Evolutionary conservation across 2,888 invertebrate species (phyloP).

Genomic region (Eupelmus urozonus): DNA sequence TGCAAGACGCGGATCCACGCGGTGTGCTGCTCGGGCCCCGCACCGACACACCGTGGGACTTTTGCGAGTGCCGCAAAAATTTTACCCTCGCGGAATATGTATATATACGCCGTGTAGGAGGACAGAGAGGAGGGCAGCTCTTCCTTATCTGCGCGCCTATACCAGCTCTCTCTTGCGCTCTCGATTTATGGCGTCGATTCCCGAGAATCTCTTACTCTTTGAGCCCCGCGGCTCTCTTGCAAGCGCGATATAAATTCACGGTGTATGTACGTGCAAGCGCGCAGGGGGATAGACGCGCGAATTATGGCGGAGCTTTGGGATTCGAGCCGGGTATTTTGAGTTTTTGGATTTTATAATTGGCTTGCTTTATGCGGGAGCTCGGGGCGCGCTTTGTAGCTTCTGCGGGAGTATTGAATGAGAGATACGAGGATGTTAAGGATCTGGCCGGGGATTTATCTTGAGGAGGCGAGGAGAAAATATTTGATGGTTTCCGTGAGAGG

Average conservation of each 20-base stretch:
- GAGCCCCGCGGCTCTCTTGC: background rate
- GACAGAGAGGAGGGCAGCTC: constrained; percentile 23
- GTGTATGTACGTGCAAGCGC: background rate
- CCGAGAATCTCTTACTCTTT: constrained; percentile 38
- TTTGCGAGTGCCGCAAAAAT: constrained; percentile 23
- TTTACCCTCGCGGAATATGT: background rate
- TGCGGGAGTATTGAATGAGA: too few relatives aligned
- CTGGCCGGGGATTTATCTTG: too few relatives aligned
- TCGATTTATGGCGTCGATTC: constrained; percentile 54
- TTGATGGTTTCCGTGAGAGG: too few relatives aligned
- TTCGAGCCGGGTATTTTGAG: too few relatives aligned
- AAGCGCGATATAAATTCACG: constrained; percentile 11
- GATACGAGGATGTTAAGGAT: too few relatives aligned
- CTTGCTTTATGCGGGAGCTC: too few relatives aligned
- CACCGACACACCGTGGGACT: constrained; percentile 67
- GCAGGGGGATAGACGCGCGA: too few relatives aligned
- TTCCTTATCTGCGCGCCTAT: constrained; percentile 45
- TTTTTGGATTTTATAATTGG: too few relatives aligned
- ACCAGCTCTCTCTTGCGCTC: too few relatives aligned
- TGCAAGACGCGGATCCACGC: constrained; percentile 62
- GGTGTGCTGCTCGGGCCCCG: constrained; percentile 64
- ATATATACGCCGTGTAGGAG: background rate
- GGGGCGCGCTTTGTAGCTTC: too few relatives aligned
- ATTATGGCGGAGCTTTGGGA: too few relatives aligned
- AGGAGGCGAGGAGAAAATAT: too few relatives aligned